These are phyloP conservation scores for Mystacides longicornis DNA, from an alignment of 2,888 invertebrate genomes.

Conservation along the genomic window DNA sequence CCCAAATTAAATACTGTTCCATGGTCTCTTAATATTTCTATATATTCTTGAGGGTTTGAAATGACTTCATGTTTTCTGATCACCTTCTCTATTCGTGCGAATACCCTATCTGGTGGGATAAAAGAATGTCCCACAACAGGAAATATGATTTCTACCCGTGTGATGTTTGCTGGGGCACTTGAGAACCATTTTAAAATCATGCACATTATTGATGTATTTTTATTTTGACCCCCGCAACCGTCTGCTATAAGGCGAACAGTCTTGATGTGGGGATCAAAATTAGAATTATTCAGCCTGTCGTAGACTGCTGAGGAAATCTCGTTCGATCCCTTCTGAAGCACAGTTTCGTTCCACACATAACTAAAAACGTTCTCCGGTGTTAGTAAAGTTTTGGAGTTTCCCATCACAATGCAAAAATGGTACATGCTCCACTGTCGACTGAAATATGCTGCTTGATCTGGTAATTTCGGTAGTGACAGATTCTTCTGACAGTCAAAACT, in stretches of 20 bases:
- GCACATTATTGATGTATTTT: conserved; percentile 27
- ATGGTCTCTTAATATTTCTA: background rate
- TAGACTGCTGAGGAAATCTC: conserved; percentile 30
- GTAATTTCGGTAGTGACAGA: background rate
- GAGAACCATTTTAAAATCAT: conserved; percentile 26
- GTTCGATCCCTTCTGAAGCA: conserved; percentile 28
- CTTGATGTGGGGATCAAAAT: conserved; percentile 5
- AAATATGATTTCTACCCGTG: conserved; percentile 24
- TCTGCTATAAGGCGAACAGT: conserved; percentile 15
- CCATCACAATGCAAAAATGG: background rate
- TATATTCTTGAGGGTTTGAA: background rate
- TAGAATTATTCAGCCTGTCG: conserved; percentile 24
- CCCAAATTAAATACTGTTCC: background rate
- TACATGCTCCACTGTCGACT: background rate
- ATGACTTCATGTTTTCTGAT: conserved; percentile 19
- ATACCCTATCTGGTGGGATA: conserved; percentile 25
- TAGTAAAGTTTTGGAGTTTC: background rate
- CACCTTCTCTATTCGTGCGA: conserved; percentile 26
- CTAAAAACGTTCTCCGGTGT: background rate
- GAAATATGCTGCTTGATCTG: too few relatives aligned
- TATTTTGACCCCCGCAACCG: conserved; percentile 27
- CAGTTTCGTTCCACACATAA: conserved; percentile 28
- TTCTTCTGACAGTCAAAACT: background rate
- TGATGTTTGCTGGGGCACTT: background rate
- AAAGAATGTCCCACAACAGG: conserved; percentile 28